These are phyloP conservation scores for Cyclophora punctaria DNA, from an alignment of 2,888 invertebrate species.

Conservation along the genomic window DNA sequence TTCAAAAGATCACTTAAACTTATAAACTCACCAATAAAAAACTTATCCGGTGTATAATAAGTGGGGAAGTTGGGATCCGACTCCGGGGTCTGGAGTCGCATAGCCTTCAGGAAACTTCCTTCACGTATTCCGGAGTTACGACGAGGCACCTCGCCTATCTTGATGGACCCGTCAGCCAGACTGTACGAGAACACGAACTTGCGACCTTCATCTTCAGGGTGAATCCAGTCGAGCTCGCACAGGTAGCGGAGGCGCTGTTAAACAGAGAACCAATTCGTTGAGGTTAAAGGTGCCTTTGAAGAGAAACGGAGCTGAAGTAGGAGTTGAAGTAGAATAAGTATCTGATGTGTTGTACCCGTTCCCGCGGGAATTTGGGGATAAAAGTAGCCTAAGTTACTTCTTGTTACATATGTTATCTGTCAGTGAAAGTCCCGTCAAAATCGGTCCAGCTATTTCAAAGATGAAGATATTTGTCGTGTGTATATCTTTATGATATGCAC, in stretches of 20 bases:
- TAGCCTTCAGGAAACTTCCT: slow-evolving; percentile 83
- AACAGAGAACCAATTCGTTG: slow-evolving; percentile 1
- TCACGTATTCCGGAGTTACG: slow-evolving; percentile 84
- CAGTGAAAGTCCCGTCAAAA: no score
- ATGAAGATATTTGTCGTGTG: no score
- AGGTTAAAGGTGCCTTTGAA: no score
- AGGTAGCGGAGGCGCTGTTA: slow-evolving; percentile 80
- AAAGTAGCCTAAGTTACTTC: no score
- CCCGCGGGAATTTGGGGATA: no score
- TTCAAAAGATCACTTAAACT: neutral
- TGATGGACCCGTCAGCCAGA: slow-evolving; percentile 83
- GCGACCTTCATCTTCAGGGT: slow-evolving; percentile 85
- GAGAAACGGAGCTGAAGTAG: no score
- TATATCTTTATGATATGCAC: no score
- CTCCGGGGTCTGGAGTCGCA: slow-evolving; percentile 80
- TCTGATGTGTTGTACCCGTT: no score
- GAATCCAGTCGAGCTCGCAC: slow-evolving; percentile 83
- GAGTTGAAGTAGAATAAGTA: no score
- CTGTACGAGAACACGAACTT: slow-evolving; percentile 85
- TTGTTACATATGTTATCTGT: no score
- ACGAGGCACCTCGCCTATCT: slow-evolving; percentile 82
- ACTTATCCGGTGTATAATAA: slow-evolving; percentile 86
- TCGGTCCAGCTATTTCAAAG: no score
- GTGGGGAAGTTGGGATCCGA: slow-evolving; percentile 80
- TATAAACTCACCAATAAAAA: slow-evolving; percentile 79